Evolutionary conservation across 2,888 invertebrate species (phyloP), one percentile per base, ranked within the genome.

Genomic region (Hydriomena furcata): DNA sequence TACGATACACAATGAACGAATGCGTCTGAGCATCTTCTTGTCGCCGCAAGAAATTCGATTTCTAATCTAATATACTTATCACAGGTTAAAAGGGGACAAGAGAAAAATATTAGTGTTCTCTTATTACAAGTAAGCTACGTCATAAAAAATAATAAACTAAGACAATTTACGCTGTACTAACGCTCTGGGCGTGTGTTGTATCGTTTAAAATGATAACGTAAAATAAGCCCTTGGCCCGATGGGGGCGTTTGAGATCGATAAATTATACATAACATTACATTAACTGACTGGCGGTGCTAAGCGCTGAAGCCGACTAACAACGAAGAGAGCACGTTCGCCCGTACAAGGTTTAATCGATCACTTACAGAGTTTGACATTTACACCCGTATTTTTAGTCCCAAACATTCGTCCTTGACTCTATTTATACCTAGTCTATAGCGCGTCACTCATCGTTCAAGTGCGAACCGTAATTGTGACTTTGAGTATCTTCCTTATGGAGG

Each of bases 11-110:
- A 55, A 75, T 82, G 82, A 76, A 57, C 42, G 55, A 53, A 49
- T 78, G 75, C 75, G 71, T 78, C 82, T 84, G 86, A 86, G 87
- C 87, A 84, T 82, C 70, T 74, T 76, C 84, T 82, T 79, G 79
- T 80, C 63, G 66, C 77, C 78, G 31, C 84, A 84, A 88, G 85
- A 84, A 87, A 83, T 83, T 72, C 76, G 80, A 80, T 63, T 75
- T 79, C 66, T 67, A 72, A 71, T 85, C 88, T 89, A 89, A 88
- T 82, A 83, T 90, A 89, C 89, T 90, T 90, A 90, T 90, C 89
- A 90, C 89, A 90, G 89, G 89, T 90, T 85, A 88, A 75, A 55
- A 86, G 84, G 88, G 89, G 88, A 88, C 88, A 88, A 87, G 88
- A 89, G 86, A 87, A 85, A n/a, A 87, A 82, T 85, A 84, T 84